Evolutionary conservation across 2,797 vertebrate species (phyloP).

Genomic region (Hybognathus amarus): DNA sequence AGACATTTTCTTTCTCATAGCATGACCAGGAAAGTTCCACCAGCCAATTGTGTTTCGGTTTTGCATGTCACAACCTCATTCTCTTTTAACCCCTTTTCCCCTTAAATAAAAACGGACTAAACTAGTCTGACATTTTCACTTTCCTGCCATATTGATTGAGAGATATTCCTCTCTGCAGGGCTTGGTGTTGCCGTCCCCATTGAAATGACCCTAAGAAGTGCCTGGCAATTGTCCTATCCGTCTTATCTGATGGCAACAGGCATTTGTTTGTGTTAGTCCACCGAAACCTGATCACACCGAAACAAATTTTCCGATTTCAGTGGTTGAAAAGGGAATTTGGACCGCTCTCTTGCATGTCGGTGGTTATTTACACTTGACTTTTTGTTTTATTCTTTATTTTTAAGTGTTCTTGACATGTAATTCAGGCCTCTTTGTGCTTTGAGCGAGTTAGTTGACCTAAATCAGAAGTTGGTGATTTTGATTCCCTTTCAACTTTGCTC

Average conservation of each 20-base stretch:
- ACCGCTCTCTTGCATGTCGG: neutral
- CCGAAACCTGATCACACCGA: neutral
- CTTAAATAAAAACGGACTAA: neutral
- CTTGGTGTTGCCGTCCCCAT: neutral
- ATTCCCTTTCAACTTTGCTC: slow-evolving; percentile 32
- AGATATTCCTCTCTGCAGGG: neutral
- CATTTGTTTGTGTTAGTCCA: slow-evolving; percentile 23
- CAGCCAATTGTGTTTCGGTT: neutral
- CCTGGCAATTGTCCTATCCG: slow-evolving; percentile 5
- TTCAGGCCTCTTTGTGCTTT: neutral
- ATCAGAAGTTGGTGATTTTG: slow-evolving; percentile 11
- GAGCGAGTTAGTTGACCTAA: slow-evolving; percentile 20
- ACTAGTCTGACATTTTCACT: neutral
- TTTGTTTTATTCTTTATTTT: neutral
- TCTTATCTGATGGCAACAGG: neutral
- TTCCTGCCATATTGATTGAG: neutral
- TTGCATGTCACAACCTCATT: neutral
- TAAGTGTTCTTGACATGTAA: neutral
- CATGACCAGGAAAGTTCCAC: neutral
- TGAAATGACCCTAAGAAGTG: neutral
- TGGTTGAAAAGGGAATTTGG: neutral
- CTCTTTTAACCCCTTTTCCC: neutral
- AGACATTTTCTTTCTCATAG: neutral
- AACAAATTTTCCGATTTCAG: slow-evolving; percentile 19
- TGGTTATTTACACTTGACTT: neutral